Conservation (phyloP, 2,113 vertebrate species). For the Scomber colias region DNA sequence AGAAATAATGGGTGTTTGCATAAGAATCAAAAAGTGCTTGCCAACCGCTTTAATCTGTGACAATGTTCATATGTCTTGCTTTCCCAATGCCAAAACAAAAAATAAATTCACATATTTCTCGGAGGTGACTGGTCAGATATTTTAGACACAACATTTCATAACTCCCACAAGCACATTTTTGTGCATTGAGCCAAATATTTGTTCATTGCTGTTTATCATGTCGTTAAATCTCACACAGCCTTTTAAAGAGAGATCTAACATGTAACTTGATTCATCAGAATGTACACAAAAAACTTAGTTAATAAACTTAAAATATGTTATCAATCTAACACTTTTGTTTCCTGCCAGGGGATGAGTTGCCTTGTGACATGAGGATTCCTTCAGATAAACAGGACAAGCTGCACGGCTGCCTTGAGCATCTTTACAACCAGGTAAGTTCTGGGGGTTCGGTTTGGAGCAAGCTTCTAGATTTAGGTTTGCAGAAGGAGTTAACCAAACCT, state of each 20-base stretch:
- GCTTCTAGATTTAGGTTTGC: neutral
- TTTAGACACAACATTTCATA: constrained; percentile 25
- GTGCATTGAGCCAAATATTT: constrained; percentile 26
- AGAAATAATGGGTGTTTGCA: constrained; percentile 6
- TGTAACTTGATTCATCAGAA: constrained; percentile 1
- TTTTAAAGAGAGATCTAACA: neutral
- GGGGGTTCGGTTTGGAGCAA: neutral
- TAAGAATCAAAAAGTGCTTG: neutral
- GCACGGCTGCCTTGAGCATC: constrained; percentile 97
- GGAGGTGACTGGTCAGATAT: constrained; percentile 36
- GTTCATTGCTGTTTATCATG: constrained; percentile 29
- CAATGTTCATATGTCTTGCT: constrained; percentile 1
- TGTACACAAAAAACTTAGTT: constrained; percentile 6
- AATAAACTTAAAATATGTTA: no score
- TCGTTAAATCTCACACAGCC: neutral
- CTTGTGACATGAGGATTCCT: constrained; percentile 96
- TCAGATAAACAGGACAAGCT: constrained; percentile 98
- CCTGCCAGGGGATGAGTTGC: constrained; percentile 93
- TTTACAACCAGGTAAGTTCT: constrained; percentile 93
- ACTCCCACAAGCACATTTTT: constrained; percentile 8
- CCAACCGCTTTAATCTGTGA: neutral
- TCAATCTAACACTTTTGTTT: neutral
- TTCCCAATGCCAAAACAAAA: neutral
- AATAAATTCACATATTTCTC: constrained; percentile 21
- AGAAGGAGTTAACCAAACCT: neutral